Evolutionary conservation across 2,113 vertebrate genomes (phyloP), one percentile per base, ranked within the genome.

Genomic region (Strigops habroptila): DNA sequence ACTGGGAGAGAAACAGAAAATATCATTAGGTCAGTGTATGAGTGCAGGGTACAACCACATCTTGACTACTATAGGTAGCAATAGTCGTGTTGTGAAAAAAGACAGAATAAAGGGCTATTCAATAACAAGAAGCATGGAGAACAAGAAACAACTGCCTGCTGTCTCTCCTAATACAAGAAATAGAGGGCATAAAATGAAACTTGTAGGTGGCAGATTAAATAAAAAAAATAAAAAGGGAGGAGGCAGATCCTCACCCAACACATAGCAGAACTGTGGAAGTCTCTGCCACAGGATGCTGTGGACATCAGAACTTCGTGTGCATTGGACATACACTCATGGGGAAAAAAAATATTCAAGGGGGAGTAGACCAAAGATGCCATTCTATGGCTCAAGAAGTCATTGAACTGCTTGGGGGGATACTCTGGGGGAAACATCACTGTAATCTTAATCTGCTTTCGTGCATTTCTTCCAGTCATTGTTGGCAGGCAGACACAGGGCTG

Each of bases 151-250:
- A 57, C 82, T 69, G 71, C 28, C 79, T 93, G 71, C 63, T 77
- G 18, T 82, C 75, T 90, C 62, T 65, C 41, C 77, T 88, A 76
- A 91, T 79, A 94, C 33, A 80, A 90, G 96, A 93, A 91, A 82
- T 55, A 88, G 53, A 79, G 67, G 71, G 63, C 88, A 88, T 65
- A 88, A 83, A 93, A 93, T 83, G 75, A 91, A 96, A 90, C 85
- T 80, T 91, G 96, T 95, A 91, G 77, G 85, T 69, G 68, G 63
- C 70, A 90, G 78, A 88, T 91, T 82, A 91, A 93, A 95, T 75
- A 19, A 67, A 68, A 49, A 35, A 43, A 70, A 41, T 30, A 44
- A 71, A 71, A 52, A 67, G 68, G 17, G 28, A 44, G 51, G 46
- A n/a, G 18, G 35, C 44, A 86, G 57, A 65, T 80, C 41, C 60